Evolutionary conservation across 2,888 invertebrate genomes (phyloP).

Genomic region (Nomada lathburiana): DNA sequence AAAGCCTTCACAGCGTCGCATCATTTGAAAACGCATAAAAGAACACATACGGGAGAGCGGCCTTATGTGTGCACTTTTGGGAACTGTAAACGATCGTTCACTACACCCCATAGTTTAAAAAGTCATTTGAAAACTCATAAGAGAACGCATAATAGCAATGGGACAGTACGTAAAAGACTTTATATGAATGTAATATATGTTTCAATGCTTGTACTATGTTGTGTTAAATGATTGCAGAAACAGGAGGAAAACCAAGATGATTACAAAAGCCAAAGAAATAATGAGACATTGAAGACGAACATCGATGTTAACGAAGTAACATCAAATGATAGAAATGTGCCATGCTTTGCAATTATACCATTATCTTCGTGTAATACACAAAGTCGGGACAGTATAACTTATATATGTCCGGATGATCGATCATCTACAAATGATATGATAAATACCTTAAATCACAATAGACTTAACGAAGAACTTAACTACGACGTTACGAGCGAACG

Average conservation of each 20-base stretch:
- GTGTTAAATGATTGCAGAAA: constrained; percentile 50
- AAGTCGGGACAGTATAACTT: constrained; percentile 67
- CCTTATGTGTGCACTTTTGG: constrained; percentile 91
- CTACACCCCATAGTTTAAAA: constrained; percentile 93
- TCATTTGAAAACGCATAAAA: constrained; percentile 95
- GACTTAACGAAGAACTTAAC: constrained; percentile 52
- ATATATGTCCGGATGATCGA: constrained; percentile 59
- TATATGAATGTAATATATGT: not conserved
- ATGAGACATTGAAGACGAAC: constrained; percentile 52
- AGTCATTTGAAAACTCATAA: constrained; percentile 92
- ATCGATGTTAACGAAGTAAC: constrained; percentile 38
- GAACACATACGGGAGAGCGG: constrained; percentile 93
- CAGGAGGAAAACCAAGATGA: constrained; percentile 39
- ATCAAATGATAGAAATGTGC: constrained; percentile 53
- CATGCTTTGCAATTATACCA: constrained; percentile 75
- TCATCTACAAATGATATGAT: constrained; percentile 57
- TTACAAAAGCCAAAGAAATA: constrained; percentile 59
- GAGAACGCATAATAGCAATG: constrained; percentile 77
- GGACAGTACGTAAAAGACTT: constrained; percentile 69
- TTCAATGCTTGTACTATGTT: not conserved
- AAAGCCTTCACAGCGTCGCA: constrained; percentile 97
- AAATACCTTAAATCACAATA: constrained; percentile 60
- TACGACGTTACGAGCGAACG: constrained; percentile 51
- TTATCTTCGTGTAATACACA: constrained; percentile 66
- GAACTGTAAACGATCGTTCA: constrained; percentile 91